These are phyloP conservation scores for Pimpla rufipes DNA, from an alignment of 2,888 invertebrate genomes.

Conservation along the genomic window DNA sequence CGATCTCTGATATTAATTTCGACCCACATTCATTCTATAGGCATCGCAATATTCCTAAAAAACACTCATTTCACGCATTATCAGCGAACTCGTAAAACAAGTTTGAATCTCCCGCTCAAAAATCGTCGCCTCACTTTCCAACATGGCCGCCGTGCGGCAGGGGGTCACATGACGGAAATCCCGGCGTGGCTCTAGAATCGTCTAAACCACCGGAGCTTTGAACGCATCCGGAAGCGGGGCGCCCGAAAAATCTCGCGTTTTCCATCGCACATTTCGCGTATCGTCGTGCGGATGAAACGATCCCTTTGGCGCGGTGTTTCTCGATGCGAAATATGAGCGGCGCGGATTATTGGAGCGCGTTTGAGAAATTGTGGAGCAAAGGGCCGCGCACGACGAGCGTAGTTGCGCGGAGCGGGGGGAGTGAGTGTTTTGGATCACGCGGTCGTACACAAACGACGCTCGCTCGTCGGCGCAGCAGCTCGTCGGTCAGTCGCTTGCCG, in stretches of 20 bases:
- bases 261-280: conserved; percentile 33
- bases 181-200: not conserved
- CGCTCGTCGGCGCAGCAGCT: conserved; percentile 67
- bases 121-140: too few relatives aligned
- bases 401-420: conserved; percentile 66
- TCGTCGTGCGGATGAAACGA: conserved; percentile 1
- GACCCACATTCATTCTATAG: too few relatives aligned
- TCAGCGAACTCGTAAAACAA: not conserved
- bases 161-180: conserved; percentile 17
- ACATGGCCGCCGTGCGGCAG: not conserved
- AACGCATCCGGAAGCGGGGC: conserved; percentile 69
- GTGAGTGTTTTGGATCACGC: conserved; percentile 78
- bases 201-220: conserved; percentile 61
- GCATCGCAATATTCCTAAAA: too few relatives aligned
- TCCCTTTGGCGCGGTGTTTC: not conserved
- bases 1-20: too few relatives aligned
- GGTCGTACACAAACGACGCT: conserved; percentile 82
- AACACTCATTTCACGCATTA: too few relatives aligned
- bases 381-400: conserved; percentile 63
- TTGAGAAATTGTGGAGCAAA: conserved; percentile 66
- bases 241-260: conserved; percentile 44
- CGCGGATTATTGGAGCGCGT: conserved; percentile 60
- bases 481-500: conserved; percentile 83
- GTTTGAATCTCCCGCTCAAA: conserved; percentile 40
- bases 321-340: conserved; percentile 41